Evolutionary conservation across 1,140 invertebrate genomes (phyloP), one percentile per base, ranked within the genome.

Genomic region (Prorops nasuta): DNA sequence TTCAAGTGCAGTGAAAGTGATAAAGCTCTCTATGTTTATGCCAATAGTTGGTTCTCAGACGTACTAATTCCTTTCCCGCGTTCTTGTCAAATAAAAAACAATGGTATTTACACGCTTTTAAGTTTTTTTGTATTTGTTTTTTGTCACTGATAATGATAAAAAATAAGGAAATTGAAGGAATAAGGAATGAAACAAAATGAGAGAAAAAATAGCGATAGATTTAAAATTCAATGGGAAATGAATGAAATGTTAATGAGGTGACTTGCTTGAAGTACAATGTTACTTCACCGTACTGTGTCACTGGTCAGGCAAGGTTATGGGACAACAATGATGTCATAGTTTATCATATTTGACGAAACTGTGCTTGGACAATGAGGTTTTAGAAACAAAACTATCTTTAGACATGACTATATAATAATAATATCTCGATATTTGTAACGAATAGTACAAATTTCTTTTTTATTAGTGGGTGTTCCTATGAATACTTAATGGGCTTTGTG

Each of bases 301-400:
- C 56, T 34, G 57, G 52, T 51, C 34, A 28, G 37, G 17, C 58
- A 28, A 46, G 57, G 48, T 48, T 59, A 39, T 35, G 41, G 56
- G 57, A 44, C 40, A 46, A 49, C 52, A 60, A 32, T 60, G 58
- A 60, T 56, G 58, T 60, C 58, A 60, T 49, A 42, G 22, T 15
- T 3, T 16, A 28, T 28, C 6, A 28, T 28, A 12, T 28, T 7
- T 12, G 24, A 28, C 24, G 24, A 28, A 12, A 28, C 6, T 28
- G 24, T 12, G 6, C 6, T 6, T 28, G 8, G 2, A 14, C 15
- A 36, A 7, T 3, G 12, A 8, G 34, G 8, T 9, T 14, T 36
- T 36, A 16, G 8, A 14, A 16, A 14, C 12, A 14, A 14, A 36
- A 14, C 16, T 36, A n/a, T 36, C 15, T 36, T 36, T 28, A 28